phyloP scores from a whole-genome alignment of 2,797 vertebrate genomes.

The Malurus leucopterus region DNA sequence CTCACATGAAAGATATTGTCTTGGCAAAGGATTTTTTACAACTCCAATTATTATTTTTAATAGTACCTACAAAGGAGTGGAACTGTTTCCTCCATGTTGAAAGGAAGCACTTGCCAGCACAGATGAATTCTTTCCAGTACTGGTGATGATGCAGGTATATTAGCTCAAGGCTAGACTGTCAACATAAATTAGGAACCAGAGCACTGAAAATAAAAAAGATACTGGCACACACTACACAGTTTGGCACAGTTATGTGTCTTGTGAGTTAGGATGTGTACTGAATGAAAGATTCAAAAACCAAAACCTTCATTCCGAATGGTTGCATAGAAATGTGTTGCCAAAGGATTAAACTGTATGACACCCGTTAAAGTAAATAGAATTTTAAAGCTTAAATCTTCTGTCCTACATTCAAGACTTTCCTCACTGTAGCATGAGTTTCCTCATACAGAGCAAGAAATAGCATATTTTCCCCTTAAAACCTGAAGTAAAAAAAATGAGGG shows the following conservation, averaged over 20 bases:
- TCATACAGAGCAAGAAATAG: neutral
- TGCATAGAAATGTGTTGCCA: neutral
- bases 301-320: neutral
- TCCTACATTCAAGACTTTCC: neutral
- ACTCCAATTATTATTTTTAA: neutral
- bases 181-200: constrained; percentile 1
- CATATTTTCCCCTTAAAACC: neutral
- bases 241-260: neutral
- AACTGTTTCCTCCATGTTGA: neutral
- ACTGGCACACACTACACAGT: neutral
- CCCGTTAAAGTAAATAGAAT: neutral
- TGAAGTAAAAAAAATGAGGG: neutral
- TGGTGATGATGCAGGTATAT: neutral
- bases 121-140: neutral
- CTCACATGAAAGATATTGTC: neutral
- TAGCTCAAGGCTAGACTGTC: constrained; percentile 7
- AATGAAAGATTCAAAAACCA: neutral
- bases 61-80: neutral
- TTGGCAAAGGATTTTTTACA: neutral
- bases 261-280: neutral
- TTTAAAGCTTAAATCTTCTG: neutral
- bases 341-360: neutral
- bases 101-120: neutral
- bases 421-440: neutral
- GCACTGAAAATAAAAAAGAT: constrained; percentile 17